Percentiles rank a stretch among this genome's conserved stretches.
Conservation (phyloP, 2,888 invertebrate genomes). For the Melinopterus prodromus region DNA sequence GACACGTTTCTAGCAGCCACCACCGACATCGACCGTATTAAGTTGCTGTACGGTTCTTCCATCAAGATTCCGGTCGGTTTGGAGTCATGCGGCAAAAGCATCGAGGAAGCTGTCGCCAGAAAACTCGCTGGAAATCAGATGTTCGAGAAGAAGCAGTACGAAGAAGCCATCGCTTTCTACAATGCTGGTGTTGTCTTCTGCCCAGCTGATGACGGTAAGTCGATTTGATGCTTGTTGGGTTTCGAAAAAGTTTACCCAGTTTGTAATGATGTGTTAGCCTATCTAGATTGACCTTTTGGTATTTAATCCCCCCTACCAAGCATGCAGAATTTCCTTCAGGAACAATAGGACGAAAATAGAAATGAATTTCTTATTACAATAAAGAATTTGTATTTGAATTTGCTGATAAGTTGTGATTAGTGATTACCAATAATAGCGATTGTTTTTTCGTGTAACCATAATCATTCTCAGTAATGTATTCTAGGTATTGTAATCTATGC, state of each 20-base stretch:
- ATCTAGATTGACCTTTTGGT: too few species aligned
- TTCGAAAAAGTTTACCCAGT: neutral
- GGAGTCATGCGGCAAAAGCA: conserved; percentile 64
- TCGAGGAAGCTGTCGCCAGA: conserved; percentile 67
- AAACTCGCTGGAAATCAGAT: conserved; percentile 78
- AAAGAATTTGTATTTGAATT: too few species aligned
- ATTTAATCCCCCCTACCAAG: too few species aligned
- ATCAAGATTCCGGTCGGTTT: conserved; percentile 52
- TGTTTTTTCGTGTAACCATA: too few species aligned
- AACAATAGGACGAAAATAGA: too few species aligned
- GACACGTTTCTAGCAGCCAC: conserved; percentile 71
- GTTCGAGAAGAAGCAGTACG: conserved; percentile 76
- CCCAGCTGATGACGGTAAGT: conserved; percentile 74
- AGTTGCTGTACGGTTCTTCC: conserved; percentile 65
- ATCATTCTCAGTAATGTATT: too few species aligned
- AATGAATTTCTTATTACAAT: too few species aligned
- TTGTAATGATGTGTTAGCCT: too few species aligned
- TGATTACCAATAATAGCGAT: too few species aligned
- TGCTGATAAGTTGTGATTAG: too few species aligned
- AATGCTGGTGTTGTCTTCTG: conserved; percentile 72
- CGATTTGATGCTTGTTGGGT: neutral
- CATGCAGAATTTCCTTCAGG: too few species aligned
- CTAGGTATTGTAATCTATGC: too few species aligned
- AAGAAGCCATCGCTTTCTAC: conserved; percentile 74
- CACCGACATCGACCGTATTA: conserved; percentile 72